Base-by-base conservation (phyloP, 2,797 vertebrate species). In the Onychomys arenicola region DNA sequence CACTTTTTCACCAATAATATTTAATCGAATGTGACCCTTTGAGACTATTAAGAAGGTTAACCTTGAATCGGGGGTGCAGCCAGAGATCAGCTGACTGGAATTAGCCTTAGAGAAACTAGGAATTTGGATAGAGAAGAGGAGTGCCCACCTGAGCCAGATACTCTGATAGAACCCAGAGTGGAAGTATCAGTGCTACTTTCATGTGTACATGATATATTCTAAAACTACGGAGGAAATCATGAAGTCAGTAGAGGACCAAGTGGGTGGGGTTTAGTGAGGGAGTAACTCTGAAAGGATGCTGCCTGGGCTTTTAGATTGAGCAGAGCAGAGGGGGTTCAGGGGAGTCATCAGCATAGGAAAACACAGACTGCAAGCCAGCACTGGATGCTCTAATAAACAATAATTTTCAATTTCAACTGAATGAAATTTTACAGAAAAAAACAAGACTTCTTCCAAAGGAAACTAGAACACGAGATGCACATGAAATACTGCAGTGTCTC, bases 1-100 rank as follows among this genome's bases (percentile, higher is more conserved):
- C 96, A 83, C 83, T 95, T 95, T 78, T 81, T n/a, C n/a, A n/a
- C n/a, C n/a, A n/a, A n/a, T n/a, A n/a, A 73, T 40, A 40, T 73
- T 73, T 40, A 73, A 40, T 25, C 10, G 5, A 11, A 73, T 40
- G 37, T 73, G 71, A 73, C 37, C 37, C 21, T 40, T 37, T 6
- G 7, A 73, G 37, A 40, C 71, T 40, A 37, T 73, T 40, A 40
- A 40, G 23, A 73, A 23, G 23, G 71, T 73, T 73, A 73, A 73
- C 71, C 71, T 40, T 73, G 37, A 73, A 73, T 23, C 21, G 37
- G 19, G 65, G 37, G 71, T 2, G 19, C 21, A 73, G 71, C 37
- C 37, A 73, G 21, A 73, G 37, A 40, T n/a, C 71, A 73, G 37
- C 71, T 40, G 71, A 40, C 71, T 40, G 37, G 71, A 73, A 73